These are phyloP conservation scores for Melieria crassipennis DNA, from an alignment of 2,888 invertebrate genomes.

Conservation along the genomic window DNA sequence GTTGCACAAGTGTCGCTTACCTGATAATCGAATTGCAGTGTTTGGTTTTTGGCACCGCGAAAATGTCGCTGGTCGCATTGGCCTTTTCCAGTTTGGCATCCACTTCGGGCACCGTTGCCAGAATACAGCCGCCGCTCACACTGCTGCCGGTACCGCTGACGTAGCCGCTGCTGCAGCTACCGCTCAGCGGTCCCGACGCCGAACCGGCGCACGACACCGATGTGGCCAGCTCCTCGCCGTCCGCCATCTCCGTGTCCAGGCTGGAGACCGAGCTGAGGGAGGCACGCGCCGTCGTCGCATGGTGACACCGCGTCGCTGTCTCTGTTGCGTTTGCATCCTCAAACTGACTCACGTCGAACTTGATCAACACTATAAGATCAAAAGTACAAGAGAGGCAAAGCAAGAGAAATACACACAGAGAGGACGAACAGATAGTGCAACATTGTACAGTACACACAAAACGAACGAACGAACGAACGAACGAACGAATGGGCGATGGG, in stretches of 20 bases:
- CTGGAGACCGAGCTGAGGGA: conserved; percentile 56
- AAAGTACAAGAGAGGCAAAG: conserved; percentile 39
- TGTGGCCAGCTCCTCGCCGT: not conserved
- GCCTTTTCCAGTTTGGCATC: conserved; percentile 53
- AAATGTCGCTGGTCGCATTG: conserved; percentile 48
- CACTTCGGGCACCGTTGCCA: conserved; percentile 54
- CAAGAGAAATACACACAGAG: conserved; percentile 48
- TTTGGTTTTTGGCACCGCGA: conserved; percentile 59
- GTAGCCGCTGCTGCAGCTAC: not conserved
- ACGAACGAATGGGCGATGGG: conserved; percentile 45
- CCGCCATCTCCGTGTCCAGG: conserved; percentile 43
- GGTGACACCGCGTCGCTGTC: conserved; percentile 36
- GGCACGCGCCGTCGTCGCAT: conserved; percentile 43
- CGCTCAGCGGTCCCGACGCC: not conserved
- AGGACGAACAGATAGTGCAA: conserved; percentile 40
- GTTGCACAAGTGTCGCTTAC: conserved; percentile 42
- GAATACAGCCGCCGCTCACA: not conserved
- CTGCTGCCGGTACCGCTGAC: not conserved
- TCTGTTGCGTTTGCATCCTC: conserved; percentile 43
- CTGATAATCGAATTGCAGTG: conserved; percentile 61
- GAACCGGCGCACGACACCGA: not conserved
- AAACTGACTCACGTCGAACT: conserved; percentile 66
- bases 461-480: conserved; percentile 45
- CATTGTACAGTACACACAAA: conserved; percentile 35
- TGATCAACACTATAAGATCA: conserved; percentile 64